Percentiles rank a stretch among this genome's conserved stretches.
Evolutionary conservation across 2,888 invertebrate genomes (phyloP).

Genomic region (Cerastoderma edule): DNA sequence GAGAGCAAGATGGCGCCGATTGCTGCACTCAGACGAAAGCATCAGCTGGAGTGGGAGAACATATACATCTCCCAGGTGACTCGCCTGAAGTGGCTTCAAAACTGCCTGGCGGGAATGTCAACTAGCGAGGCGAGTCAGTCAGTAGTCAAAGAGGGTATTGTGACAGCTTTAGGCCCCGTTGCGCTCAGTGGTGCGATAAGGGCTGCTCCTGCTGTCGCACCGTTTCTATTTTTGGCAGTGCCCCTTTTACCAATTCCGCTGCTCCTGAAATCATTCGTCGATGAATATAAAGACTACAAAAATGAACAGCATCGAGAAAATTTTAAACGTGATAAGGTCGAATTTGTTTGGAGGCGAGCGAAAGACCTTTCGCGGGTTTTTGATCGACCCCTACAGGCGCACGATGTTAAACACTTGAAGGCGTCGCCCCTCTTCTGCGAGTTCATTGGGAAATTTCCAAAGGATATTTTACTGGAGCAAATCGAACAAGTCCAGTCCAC

Average conservation of each 20-base stretch:
- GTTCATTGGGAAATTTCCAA: not conserved
- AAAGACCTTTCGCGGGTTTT: not conserved
- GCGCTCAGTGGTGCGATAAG: conserved; percentile 18
- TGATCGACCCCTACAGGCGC: not conserved
- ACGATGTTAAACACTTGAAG: not conserved
- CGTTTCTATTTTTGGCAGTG: conserved; percentile 30
- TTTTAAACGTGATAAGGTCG: conserved; percentile 6
- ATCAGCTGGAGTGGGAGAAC: conserved; percentile 3
- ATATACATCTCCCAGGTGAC: not conserved
- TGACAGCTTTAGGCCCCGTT: conserved; percentile 10
- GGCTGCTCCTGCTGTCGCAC: conserved; percentile 23
- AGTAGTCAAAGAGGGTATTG: conserved; percentile 1
- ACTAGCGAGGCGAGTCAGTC: not conserved
- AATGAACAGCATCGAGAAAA: conserved; percentile 23
- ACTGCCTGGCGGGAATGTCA: not conserved
- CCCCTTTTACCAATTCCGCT: conserved; percentile 34
- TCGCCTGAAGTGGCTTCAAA: not conserved
- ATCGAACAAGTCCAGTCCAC: not conserved
- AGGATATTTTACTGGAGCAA: not conserved
- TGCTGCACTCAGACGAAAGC: not conserved
- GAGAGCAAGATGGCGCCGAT: not conserved
- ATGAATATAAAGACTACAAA: conserved; percentile 29
- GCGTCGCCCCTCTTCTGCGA: not conserved
- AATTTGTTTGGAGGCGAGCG: conserved; percentile 20
- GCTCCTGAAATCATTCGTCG: conserved; percentile 13